Evolutionary conservation across 2,888 invertebrate species (phyloP).

Genomic region (Xestia rhomboidea): DNA sequence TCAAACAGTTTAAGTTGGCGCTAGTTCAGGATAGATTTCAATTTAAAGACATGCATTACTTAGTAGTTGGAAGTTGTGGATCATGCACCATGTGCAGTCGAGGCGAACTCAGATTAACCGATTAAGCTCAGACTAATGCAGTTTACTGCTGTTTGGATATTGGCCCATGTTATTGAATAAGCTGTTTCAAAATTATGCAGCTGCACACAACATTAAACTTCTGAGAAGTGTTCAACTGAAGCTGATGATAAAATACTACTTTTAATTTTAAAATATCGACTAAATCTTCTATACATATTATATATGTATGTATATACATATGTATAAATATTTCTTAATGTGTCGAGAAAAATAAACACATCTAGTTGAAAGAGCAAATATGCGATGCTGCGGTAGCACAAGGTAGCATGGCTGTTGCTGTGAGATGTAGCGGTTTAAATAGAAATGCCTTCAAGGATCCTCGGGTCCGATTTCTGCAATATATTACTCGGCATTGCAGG

Average conservation of each 20-base stretch:
- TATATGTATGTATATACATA: too few species aligned
- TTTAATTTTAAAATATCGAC: background rate
- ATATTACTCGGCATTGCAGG: conserved; percentile 55
- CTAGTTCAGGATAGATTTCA: conserved; percentile 69
- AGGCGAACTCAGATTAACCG: conserved; percentile 71
- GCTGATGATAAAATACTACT: background rate
- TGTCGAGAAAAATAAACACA: conserved; percentile 32
- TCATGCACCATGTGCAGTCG: conserved; percentile 64
- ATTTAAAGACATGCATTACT: conserved; percentile 73
- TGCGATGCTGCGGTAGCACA: conserved; percentile 28
- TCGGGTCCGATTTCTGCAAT: conserved; percentile 46
- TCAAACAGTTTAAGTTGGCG: conserved; percentile 58
- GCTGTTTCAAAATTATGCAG: conserved; percentile 15
- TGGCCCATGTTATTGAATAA: conserved; percentile 30
- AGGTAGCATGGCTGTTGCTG: conserved; percentile 32
- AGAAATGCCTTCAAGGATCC: conserved; percentile 41
- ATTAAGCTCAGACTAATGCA: conserved; percentile 61
- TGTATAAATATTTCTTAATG: too few species aligned
- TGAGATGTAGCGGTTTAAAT: conserved; percentile 39
- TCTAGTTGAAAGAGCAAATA: conserved; percentile 35
- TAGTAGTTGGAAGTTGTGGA: conserved; percentile 65
- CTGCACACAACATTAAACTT: conserved; percentile 1
- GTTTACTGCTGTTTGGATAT: conserved; percentile 65
- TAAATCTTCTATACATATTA: too few species aligned
- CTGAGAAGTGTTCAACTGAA: conserved; percentile 2